phyloP scores from a whole-genome alignment of 2,113 vertebrate species.

The Litocranius walleri region DNA sequence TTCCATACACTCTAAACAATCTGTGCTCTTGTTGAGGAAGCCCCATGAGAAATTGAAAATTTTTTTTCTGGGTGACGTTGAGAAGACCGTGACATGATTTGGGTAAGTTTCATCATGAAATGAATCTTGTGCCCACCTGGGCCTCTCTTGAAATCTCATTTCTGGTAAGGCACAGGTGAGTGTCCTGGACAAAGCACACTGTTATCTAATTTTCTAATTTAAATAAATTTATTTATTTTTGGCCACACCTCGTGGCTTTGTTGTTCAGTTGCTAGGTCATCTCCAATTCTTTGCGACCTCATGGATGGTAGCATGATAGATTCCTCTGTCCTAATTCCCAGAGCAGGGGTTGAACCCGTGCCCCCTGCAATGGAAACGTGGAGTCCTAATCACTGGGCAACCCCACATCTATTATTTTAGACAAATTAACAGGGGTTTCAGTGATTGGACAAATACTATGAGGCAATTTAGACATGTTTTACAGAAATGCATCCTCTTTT shows the following conservation, averaged over 20 bases:
- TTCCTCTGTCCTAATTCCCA: not conserved
- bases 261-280: not conserved
- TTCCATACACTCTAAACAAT: not conserved
- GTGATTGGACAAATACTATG: not conserved
- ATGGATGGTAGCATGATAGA: not conserved
- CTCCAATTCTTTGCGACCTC: not conserved
- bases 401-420: not conserved
- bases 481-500: not conserved
- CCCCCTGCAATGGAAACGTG: not conserved
- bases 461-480: not conserved
- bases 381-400: not conserved
- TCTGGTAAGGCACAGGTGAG: not conserved
- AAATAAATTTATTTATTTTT: not conserved
- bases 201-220: not conserved
- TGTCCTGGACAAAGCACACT: not conserved
- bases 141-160: not conserved
- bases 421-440: not conserved
- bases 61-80: not conserved
- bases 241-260: not conserved
- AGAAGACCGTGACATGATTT: constrained; percentile 19
- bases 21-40: not conserved
- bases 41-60: not conserved
- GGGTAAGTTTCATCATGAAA: constrained; percentile 48
- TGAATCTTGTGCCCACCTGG: not conserved
- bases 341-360: not conserved